These are phyloP conservation scores for Dryas iulia DNA, from an alignment of 1,140 invertebrate genomes.

Conservation along the genomic window DNA sequence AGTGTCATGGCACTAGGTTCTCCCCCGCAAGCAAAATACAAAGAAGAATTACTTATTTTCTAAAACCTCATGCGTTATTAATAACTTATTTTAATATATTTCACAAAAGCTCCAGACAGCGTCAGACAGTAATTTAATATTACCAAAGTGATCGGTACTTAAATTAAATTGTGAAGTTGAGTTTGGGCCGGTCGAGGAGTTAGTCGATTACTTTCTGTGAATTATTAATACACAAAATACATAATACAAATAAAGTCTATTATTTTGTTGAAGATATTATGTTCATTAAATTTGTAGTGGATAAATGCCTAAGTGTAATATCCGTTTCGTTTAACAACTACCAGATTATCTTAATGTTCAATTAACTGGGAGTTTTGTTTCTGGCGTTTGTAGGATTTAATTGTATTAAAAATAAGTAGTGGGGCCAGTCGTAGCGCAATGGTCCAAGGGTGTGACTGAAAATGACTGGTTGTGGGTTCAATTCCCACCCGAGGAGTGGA, in stretches of 20 bases:
- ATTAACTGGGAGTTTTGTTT: not conserved
- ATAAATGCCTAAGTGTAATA: not conserved
- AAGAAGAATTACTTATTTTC: no score
- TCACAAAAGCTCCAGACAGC: not conserved
- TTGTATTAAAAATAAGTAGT: no score
- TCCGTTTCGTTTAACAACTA: not conserved
- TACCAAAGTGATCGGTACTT: not conserved
- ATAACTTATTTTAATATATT: no score
- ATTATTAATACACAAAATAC: not conserved
- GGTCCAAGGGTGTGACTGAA: no score
- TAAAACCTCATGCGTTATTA: no score
- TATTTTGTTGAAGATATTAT: not conserved
- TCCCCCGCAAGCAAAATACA: no score
- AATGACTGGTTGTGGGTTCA: no score
- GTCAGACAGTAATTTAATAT: not conserved
- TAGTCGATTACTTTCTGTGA: not conserved
- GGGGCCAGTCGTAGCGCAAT: no score
- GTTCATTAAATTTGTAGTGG: not conserved
- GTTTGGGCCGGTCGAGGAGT: not conserved
- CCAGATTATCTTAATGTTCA: not conserved
- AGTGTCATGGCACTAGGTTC: no score
- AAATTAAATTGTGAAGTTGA: slow-evolving; percentile 1
- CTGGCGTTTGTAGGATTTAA: no score
- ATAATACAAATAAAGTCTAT: not conserved
- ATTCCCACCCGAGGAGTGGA: no score